A percentile compares a stretch with the other conserved stretches of the same genome.
These are phyloP conservation scores for Hetaerina titia DNA, from an alignment of 2,888 invertebrate genomes.

Conservation along the genomic window DNA sequence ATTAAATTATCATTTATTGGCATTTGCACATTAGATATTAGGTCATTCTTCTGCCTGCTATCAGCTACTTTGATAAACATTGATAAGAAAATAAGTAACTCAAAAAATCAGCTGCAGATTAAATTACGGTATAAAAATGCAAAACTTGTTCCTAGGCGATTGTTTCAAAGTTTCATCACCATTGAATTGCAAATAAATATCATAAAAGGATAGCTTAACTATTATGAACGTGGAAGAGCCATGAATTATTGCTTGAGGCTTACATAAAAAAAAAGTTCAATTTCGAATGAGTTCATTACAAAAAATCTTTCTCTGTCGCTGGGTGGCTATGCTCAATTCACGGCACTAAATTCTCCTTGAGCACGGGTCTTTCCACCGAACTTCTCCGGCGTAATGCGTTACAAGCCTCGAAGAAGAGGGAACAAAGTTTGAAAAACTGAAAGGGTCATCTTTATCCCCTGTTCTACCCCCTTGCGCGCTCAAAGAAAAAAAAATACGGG, in stretches of 20 bases:
- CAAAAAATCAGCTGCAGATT: too few relatives aligned
- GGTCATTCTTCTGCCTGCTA: too few relatives aligned
- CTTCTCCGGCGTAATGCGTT: background rate
- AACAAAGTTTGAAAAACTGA: background rate
- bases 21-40: too few relatives aligned
- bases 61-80: too few relatives aligned
- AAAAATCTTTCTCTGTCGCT: background rate
- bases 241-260: background rate
- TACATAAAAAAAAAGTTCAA: background rate
- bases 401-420: background rate
- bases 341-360: background rate
- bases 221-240: background rate
- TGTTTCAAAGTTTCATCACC: too few relatives aligned
- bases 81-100: too few relatives aligned
- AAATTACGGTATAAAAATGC: too few relatives aligned
- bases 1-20: too few relatives aligned
- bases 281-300: background rate
- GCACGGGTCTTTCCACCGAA: background rate
- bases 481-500: background rate
- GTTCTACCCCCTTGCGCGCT: background rate
- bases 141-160: too few relatives aligned
- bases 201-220: too few relatives aligned
- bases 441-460: background rate
- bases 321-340: background rate
- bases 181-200: too few relatives aligned